Conservation (phyloP, 2,797 vertebrate species). For the Coregonus suidteri region DNA sequence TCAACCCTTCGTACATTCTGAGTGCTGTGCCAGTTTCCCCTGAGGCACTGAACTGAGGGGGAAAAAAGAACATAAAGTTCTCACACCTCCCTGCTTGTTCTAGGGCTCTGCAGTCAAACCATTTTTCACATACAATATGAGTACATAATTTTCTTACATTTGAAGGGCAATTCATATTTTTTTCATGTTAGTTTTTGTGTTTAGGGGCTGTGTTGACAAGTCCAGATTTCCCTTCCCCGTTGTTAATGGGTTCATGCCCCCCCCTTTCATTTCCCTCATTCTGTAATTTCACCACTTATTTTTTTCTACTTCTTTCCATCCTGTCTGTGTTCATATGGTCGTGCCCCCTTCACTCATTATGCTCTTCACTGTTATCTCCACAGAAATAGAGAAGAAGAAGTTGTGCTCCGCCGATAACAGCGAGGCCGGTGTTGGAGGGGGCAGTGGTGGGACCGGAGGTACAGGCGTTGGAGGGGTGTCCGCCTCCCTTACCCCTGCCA, state of each 20-base stretch:
- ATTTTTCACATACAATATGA: neutral
- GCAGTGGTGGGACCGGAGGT: slow-evolving; percentile 56
- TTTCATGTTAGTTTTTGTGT: neutral
- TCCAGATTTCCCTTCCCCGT: neutral
- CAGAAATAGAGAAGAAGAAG: slow-evolving; percentile 80
- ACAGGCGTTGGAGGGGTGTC: slow-evolving; percentile 79
- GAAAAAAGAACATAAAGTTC: slow-evolving; percentile 74
- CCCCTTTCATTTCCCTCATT: neutral
- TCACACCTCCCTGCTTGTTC: slow-evolving; percentile 23
- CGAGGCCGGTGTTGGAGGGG: slow-evolving; percentile 53
- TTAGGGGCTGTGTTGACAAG: neutral
- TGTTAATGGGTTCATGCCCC: neutral
- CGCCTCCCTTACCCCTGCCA: slow-evolving; percentile 92
- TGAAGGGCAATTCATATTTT: neutral
- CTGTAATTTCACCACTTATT: neutral
- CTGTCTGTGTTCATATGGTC: neutral
- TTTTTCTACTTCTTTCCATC: neutral
- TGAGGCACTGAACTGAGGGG: slow-evolving; percentile 14
- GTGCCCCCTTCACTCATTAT: too few relatives aligned
- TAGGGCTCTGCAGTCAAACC: neutral
- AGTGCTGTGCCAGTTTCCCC: slow-evolving; percentile 13
- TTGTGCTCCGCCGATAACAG: slow-evolving; percentile 66
- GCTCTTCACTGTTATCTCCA: neutral
- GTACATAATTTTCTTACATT: neutral
- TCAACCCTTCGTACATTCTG: slow-evolving; percentile 1